These are phyloP conservation scores for Phataginus tricuspis DNA, from an alignment of 2,797 vertebrate genomes.

Conservation along the genomic window DNA sequence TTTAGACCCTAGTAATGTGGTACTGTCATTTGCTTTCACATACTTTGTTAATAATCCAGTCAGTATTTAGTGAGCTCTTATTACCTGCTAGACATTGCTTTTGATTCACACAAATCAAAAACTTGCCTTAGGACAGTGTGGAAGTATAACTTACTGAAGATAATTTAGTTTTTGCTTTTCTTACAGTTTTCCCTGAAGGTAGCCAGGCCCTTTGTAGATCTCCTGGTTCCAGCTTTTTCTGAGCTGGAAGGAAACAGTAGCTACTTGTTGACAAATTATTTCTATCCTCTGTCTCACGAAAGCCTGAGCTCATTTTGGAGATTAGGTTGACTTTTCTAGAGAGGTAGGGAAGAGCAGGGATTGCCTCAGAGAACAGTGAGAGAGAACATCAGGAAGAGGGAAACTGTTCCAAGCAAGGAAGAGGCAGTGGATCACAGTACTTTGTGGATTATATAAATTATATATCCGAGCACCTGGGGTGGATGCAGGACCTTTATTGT, in stretches of 20 bases:
- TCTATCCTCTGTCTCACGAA: slow-evolving; percentile 14
- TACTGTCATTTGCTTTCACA: slow-evolving; percentile 15
- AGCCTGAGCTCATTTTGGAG: slow-evolving; percentile 18
- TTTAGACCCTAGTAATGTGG: not conserved
- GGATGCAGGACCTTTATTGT: slow-evolving; percentile 16
- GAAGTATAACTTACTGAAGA: slow-evolving; percentile 9
- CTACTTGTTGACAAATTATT: not conserved
- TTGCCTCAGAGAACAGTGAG: not conserved
- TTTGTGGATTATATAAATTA: not conserved
- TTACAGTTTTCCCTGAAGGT: slow-evolving; percentile 7
- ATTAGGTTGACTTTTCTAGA: not conserved
- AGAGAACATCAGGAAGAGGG: not conserved
- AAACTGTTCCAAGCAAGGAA: not conserved
- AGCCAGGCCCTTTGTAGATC: not conserved
- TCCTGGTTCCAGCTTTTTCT: not conserved
- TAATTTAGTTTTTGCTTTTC: not conserved
- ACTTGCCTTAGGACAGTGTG: not conserved
- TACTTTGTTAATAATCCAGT: not conserved
- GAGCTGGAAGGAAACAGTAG: not conserved
- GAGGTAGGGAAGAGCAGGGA: not conserved
- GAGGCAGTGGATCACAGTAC: not conserved
- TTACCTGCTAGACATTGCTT: not conserved
- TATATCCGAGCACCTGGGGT: not conserved
- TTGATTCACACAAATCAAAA: not conserved
- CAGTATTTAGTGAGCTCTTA: slow-evolving; percentile 37